Conservation (phyloP, 37 sponge, comb jelly and placozoan species). For the Aphrocallistes beatrix region DNA sequence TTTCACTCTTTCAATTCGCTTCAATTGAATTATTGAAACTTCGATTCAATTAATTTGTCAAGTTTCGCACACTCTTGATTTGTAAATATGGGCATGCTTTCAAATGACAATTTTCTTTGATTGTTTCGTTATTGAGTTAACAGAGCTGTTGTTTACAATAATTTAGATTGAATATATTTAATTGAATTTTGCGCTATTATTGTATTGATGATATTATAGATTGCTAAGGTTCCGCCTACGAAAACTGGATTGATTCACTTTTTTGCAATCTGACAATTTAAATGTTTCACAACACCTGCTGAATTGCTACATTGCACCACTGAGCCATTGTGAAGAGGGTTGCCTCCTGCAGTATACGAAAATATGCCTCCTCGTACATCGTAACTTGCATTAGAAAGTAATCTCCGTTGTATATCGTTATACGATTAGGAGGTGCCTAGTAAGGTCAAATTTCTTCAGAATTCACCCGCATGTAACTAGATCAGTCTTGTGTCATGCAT, state of each 20-base stretch:
- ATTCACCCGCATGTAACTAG: background rate
- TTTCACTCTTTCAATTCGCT: background rate
- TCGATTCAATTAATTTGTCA: background rate
- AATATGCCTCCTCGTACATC: no score
- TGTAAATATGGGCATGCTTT: conserved; percentile 17
- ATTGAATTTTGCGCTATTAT: background rate
- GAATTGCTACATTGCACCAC: no score
- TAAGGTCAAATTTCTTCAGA: background rate
- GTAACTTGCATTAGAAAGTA: background rate
- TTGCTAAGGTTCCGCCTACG: no score
- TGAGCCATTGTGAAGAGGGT: no score
- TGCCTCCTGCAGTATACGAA: no score
- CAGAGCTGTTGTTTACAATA: conserved; percentile 1
- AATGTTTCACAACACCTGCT: no score
- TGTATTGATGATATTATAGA: background rate
- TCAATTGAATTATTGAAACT: background rate
- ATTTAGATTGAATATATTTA: background rate
- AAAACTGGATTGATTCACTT: no score
- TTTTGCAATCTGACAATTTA: no score
- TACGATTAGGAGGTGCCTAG: background rate
- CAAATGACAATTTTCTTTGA: conserved; percentile 1
- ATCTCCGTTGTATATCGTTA: background rate
- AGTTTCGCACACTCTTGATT: background rate
- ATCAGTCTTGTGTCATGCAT: background rate
- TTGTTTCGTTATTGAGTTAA: background rate